Evolutionary conservation across 2,797 vertebrate species (phyloP).

Genomic region (Macroramphosus scolopax): DNA sequence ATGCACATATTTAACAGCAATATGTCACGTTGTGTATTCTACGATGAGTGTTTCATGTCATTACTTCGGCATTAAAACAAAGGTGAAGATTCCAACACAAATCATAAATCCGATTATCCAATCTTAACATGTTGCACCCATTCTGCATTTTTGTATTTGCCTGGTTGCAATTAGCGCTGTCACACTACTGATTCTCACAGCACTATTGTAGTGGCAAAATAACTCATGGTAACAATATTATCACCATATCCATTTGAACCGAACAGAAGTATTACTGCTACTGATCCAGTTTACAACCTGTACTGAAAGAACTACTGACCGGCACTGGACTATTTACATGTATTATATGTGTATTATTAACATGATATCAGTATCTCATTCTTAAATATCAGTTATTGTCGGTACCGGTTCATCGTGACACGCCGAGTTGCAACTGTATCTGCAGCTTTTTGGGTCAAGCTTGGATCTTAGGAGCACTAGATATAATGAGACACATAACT

Average conservation of each 20-base stretch:
- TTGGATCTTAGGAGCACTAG: constrained; percentile 34
- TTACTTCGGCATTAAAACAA: constrained; percentile 26
- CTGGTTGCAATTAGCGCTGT: constrained; percentile 24
- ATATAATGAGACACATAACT: constrained; percentile 47
- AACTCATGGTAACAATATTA: too few species aligned
- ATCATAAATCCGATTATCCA: constrained; percentile 25
- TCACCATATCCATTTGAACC: too few species aligned
- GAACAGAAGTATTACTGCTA: too few species aligned
- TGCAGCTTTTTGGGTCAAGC: constrained; percentile 55
- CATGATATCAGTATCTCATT: too few species aligned
- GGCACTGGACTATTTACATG: too few species aligned
- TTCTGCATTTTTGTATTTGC: constrained; percentile 48
- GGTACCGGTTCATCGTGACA: too few species aligned
- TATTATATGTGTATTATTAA: too few species aligned
- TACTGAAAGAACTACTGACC: too few species aligned
- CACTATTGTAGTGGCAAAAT: too few species aligned
- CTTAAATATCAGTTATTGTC: too few species aligned
- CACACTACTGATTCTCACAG: too few species aligned
- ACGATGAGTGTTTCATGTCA: constrained; percentile 42
- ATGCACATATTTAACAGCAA: constrained; percentile 76
- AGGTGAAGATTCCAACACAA: constrained; percentile 25
- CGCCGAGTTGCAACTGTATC: constrained; percentile 15
- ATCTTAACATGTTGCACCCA: constrained; percentile 25
- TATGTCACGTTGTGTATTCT: constrained; percentile 64
- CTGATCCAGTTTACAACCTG: too few species aligned